phyloP scores from a whole-genome alignment of 2,113 vertebrate species.

The Corythornis vintsioides region DNA sequence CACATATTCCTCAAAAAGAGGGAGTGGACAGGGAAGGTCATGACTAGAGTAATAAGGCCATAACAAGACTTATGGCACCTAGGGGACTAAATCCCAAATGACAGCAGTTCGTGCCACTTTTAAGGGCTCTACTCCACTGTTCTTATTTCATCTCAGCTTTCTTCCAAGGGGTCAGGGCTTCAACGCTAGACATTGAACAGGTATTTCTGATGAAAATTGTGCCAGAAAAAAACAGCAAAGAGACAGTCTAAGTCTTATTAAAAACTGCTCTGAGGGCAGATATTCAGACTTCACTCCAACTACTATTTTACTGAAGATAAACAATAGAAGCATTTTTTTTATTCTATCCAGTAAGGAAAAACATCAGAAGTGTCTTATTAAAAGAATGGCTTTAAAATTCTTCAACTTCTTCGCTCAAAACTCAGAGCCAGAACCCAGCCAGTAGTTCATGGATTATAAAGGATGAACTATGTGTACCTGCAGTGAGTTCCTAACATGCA shows the following conservation, averaged over 20 bases:
- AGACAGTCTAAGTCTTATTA: neutral
- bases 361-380: neutral
- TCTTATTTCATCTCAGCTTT: neutral
- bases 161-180: neutral
- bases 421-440: neutral
- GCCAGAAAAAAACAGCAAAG: neutral
- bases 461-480: neutral
- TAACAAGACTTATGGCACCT: neutral
- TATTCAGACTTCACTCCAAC: neutral
- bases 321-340: neutral
- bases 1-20: neutral
- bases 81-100: neutral
- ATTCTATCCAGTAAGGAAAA: neutral
- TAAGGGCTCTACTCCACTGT: neutral
- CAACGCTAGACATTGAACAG: neutral
- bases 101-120: neutral
- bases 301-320: neutral
- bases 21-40: neutral
- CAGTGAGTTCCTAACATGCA: neutral
- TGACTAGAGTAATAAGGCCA: neutral
- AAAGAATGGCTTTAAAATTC: neutral
- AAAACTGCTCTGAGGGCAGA: neutral
- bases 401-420: neutral
- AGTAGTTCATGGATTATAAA: neutral
- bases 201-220: neutral